Percentiles rank a stretch among this genome's conserved stretches.
phyloP scores from a whole-genome alignment of 2,113 vertebrate species.

The Zosterops pallidus region DNA sequence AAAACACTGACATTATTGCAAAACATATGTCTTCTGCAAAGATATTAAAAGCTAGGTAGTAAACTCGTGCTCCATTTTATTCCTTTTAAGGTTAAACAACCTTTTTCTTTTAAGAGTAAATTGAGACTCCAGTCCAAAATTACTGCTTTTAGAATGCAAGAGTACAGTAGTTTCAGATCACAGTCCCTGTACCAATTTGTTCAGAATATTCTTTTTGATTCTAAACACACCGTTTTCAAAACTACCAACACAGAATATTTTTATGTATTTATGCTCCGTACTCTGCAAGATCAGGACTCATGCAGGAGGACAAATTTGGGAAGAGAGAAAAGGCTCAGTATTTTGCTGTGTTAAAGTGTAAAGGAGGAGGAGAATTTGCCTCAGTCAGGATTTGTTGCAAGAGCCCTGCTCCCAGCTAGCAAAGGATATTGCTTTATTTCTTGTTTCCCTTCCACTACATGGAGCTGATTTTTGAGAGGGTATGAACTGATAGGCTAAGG shows the following conservation, averaged over 20 bases:
- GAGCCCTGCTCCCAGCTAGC: not conserved
- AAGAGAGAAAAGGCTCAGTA: not conserved
- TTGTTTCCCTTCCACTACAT: not conserved
- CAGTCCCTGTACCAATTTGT: not conserved
- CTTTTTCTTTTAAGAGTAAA: not conserved
- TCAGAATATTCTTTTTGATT: not conserved
- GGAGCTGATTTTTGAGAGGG: not conserved
- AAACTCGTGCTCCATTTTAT: not conserved
- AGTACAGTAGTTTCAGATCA: not conserved
- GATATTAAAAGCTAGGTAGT: not conserved
- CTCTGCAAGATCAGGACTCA: not conserved
- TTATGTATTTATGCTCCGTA: not conserved
- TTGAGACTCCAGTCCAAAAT: not conserved
- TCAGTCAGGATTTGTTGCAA: not conserved
- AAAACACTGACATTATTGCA: not conserved
- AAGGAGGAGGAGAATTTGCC: not conserved
- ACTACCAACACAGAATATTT: not conserved
- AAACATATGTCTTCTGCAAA: not conserved
- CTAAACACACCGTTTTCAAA: not conserved
- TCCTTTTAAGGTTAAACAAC: constrained; percentile 9
- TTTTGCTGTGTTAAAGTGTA: not conserved
- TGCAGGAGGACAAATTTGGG: not conserved
- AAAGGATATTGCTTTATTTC: not conserved
- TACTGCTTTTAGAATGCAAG: not conserved
- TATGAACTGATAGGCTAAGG: not conserved